A percentile compares a stretch with the other conserved stretches of the same genome.
Evolutionary conservation across 1,140 invertebrate genomes (phyloP).

Genomic region (Trichonephila clavata): DNA sequence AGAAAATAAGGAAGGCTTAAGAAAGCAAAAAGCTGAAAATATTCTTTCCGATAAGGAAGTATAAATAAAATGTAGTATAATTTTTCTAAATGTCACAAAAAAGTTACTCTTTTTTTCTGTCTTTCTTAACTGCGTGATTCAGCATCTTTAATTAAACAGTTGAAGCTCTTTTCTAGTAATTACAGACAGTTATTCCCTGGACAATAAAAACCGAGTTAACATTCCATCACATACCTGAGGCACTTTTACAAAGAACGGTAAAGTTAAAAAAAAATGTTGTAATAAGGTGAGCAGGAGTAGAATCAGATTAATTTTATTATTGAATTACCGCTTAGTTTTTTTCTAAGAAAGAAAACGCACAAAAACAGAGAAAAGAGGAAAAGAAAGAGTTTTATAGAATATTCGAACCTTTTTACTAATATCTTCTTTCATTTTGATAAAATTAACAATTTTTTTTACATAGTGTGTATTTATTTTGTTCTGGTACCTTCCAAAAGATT

Average conservation of each 20-base stretch:
- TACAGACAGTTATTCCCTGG: slow-evolving; percentile 40
- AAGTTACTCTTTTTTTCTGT: background rate
- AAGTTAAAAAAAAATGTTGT: background rate
- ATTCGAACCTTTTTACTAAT: background rate
- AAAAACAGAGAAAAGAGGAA: background rate
- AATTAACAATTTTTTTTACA: too few species aligned
- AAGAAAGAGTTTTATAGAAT: background rate
- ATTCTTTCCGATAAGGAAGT: too few species aligned
- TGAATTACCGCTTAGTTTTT: background rate
- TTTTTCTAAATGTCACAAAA: background rate
- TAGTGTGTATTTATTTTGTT: too few species aligned
- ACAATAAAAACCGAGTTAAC: slow-evolving; percentile 44
- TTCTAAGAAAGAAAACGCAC: background rate
- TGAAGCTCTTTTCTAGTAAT: slow-evolving; percentile 29
- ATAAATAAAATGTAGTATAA: background rate
- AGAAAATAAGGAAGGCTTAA: background rate
- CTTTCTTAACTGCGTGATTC: slow-evolving; percentile 40
- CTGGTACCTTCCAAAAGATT: too few species aligned
- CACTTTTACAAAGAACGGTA: background rate
- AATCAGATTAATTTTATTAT: slow-evolving; percentile 56
- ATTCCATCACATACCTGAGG: slow-evolving; percentile 45
- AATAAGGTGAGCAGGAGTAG: background rate
- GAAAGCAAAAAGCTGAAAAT: too few species aligned
- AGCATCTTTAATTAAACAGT: slow-evolving; percentile 42
- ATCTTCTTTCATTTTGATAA: too few species aligned